phyloP scores from a whole-genome alignment of 2,113 vertebrate genomes.

The Cercopithecus mona region DNA sequence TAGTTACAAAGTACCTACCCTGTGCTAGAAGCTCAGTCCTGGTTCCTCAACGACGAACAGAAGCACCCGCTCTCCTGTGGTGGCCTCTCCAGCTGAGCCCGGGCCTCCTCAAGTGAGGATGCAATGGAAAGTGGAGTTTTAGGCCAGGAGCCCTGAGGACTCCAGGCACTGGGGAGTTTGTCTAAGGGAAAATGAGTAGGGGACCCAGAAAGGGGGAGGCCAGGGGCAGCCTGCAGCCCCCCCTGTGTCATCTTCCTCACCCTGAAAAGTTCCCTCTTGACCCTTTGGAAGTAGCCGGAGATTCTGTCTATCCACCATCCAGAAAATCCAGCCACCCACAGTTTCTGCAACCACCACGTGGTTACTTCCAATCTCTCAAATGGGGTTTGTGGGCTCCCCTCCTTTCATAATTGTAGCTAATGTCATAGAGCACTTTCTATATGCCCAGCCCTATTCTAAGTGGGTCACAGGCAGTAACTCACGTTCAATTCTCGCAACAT shows the following conservation, averaged over 20 bases:
- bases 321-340: neutral
- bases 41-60: neutral
- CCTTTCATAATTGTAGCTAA: neutral
- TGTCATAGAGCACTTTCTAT: too few relatives aligned
- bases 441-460: neutral
- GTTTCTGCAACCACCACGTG: accelerated
- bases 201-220: neutral
- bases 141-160: neutral
- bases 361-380: too few relatives aligned
- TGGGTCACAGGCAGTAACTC: neutral
- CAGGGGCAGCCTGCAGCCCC: neutral
- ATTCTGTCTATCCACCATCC: neutral
- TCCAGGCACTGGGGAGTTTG: neutral
- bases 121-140: neutral
- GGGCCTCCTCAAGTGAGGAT: neutral
- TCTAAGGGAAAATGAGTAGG: neutral
- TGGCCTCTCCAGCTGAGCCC: neutral
- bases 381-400: neutral
- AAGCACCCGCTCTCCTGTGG: neutral
- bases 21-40: neutral
- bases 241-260: neutral
- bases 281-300: neutral
- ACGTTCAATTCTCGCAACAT: neutral
- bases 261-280: neutral
- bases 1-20: neutral